These are phyloP conservation scores for Gallinago solitaria DNA, from an alignment of 2,797 vertebrate genomes.

Conservation along the genomic window DNA sequence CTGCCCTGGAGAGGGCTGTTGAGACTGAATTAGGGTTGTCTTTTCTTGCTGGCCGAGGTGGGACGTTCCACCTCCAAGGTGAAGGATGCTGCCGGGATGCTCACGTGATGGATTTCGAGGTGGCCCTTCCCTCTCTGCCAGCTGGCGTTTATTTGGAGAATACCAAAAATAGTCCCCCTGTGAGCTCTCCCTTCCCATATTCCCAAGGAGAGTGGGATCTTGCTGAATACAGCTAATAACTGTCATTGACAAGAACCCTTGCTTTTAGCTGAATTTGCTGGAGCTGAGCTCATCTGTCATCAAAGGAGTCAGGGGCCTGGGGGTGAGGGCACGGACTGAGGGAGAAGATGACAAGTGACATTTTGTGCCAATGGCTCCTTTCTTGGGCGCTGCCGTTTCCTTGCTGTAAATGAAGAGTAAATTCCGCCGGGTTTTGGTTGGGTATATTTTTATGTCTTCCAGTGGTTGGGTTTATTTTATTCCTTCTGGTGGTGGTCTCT, in stretches of 20 bases:
- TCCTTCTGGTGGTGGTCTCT: not conserved
- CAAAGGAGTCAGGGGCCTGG: not conserved
- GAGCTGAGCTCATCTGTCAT: not conserved
- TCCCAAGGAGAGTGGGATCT: constrained; percentile 39
- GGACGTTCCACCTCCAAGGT: not conserved
- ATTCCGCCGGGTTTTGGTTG: too few species aligned
- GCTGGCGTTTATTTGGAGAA: constrained; percentile 36
- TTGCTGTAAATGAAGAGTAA: not conserved
- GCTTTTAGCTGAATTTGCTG: not conserved
- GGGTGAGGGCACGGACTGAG: not conserved
- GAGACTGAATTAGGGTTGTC: not conserved
- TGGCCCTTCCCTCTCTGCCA: not conserved
- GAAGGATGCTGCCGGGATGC: not conserved
- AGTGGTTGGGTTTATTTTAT: not conserved
- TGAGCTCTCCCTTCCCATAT: constrained; percentile 20
- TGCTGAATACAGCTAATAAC: constrained; percentile 36
- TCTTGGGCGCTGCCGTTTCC: not conserved
- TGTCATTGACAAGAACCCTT: not conserved
- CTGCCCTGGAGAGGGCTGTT: not conserved
- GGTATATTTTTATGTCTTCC: too few species aligned
- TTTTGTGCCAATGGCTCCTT: not conserved
- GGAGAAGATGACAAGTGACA: not conserved
- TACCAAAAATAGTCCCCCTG: constrained; percentile 35
- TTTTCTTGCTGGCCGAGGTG: not conserved
- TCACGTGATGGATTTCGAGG: not conserved